Evolutionary conservation across 2,113 vertebrate genomes (phyloP).

Genomic region (Ceyx margarethae): DNA sequence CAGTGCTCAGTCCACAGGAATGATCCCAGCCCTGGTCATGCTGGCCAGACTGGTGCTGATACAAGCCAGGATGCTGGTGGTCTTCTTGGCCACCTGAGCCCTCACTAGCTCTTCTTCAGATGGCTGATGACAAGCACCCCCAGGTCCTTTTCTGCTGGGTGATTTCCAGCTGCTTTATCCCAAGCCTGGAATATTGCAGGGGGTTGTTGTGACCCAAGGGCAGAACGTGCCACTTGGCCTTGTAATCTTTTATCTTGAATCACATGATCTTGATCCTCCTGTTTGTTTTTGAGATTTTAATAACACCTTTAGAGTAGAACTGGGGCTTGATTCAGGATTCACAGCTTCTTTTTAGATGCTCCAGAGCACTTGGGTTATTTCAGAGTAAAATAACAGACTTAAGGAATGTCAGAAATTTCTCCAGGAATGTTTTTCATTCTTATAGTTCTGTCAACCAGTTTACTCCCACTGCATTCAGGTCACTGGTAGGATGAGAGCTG

Average conservation of each 20-base stretch:
- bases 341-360: neutral
- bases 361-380: neutral
- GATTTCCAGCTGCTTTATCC: neutral
- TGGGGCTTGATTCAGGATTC: neutral
- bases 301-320: neutral
- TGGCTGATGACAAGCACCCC: too few species aligned
- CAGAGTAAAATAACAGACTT: neutral
- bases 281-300: neutral
- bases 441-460: neutral
- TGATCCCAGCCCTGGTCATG: neutral
- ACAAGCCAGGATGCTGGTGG: neutral
- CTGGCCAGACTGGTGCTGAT: neutral
- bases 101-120: neutral
- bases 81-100: neutral
- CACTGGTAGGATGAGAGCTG: neutral
- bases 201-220: neutral
- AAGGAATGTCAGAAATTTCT: neutral
- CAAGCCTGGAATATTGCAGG: neutral
- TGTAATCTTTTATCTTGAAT: neutral
- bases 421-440: neutral
- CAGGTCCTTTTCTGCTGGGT: neutral
- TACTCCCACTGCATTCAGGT: conserved; percentile 8
- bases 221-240: too few species aligned
- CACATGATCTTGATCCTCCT: neutral
- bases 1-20: too few species aligned